These are phyloP conservation scores for Piaya cayana DNA, from an alignment of 2,113 vertebrate genomes.

Conservation along the genomic window DNA sequence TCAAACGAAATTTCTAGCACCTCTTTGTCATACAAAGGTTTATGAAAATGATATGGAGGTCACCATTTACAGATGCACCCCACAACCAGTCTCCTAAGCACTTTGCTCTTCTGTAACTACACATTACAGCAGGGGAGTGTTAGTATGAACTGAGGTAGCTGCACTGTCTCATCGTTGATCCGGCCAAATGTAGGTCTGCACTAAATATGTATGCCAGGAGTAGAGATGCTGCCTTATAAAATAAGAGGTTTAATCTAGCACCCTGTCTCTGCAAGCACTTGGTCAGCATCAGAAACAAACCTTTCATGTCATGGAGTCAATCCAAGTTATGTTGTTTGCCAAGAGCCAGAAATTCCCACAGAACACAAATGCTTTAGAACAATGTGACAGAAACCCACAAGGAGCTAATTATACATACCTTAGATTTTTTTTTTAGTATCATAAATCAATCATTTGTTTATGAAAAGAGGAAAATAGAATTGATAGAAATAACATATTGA, in stretches of 20 bases:
- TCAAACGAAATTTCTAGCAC: not conserved
- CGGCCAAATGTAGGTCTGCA: not conserved
- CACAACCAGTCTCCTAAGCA: not conserved
- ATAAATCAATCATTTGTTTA: not conserved
- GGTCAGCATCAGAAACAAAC: not conserved
- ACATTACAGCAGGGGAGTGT: not conserved
- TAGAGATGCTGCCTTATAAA: not conserved
- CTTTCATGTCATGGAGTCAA: not conserved
- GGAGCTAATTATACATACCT: not conserved
- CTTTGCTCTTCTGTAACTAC: not conserved
- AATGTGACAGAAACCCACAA: not conserved
- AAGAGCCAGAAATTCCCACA: not conserved
- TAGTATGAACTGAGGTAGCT: not conserved
- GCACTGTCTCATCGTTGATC: not conserved
- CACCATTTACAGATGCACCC: not conserved
- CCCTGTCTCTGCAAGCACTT: not conserved
- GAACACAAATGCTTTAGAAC: not conserved
- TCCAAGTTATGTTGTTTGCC: not conserved
- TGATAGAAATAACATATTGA: not conserved
- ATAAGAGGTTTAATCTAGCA: not conserved
- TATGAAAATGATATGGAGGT: not conserved
- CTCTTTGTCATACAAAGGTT: fast-evolving
- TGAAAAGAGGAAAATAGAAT: not conserved
- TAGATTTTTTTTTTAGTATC: not conserved
- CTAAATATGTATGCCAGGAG: not conserved